phyloP scores from a whole-genome alignment of 2,113 vertebrate genomes.

The Rhynchomys soricoides region DNA sequence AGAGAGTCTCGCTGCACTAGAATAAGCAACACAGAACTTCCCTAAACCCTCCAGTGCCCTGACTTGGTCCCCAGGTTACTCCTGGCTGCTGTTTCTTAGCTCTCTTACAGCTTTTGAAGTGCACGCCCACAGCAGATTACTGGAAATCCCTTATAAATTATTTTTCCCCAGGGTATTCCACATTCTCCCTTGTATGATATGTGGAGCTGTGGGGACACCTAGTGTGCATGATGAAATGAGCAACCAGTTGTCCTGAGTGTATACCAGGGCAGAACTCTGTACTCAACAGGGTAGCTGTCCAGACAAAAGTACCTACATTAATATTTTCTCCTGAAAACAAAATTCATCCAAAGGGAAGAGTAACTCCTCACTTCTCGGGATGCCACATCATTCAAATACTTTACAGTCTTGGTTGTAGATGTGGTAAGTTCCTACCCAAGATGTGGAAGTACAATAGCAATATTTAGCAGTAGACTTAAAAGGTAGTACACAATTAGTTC shows the following conservation, averaged over 20 bases:
- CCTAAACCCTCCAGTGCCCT: background rate
- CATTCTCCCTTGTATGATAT: background rate
- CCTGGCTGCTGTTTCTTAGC: slow-evolving; percentile 1
- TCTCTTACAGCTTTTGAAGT: slow-evolving; percentile 4
- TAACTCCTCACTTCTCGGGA: background rate
- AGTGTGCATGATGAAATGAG: background rate
- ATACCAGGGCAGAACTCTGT: background rate
- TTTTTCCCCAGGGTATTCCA: background rate
- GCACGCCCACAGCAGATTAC: background rate
- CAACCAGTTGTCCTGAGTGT: background rate
- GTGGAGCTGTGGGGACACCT: background rate
- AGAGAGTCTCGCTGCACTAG: background rate
- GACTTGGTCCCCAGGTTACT: background rate
- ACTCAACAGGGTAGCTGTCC: rapidly evolving
- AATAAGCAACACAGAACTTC: background rate
- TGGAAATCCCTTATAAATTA: slow-evolving; percentile 5
- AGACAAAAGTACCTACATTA: background rate
- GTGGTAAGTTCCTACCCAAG: background rate
- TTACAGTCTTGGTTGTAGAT: background rate
- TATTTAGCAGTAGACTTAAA: background rate
- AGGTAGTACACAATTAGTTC: background rate
- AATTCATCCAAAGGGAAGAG: background rate
- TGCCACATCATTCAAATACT: background rate
- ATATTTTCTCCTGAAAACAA: background rate
- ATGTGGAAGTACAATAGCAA: background rate